phyloP scores from a whole-genome alignment of 2,797 vertebrate species.

The Neosilurus hyrtlii region DNA sequence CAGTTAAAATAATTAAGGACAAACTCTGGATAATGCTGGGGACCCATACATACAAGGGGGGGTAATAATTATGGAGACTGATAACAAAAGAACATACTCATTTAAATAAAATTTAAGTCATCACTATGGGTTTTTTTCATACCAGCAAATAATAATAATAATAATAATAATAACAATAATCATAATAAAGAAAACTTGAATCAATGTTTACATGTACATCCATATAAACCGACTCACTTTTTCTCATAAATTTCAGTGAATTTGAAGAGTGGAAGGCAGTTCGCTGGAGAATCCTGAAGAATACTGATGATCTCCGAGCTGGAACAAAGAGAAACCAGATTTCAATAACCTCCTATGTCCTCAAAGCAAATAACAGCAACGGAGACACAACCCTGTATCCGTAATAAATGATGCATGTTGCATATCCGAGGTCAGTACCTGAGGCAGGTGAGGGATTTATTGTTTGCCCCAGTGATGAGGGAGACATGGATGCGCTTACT shows the following conservation, averaged over 20 bases:
- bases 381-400: neutral
- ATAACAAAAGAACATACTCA: no score
- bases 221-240: conserved; percentile 74
- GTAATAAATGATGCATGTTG: neutral
- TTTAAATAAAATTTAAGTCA: no score
- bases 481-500: conserved; percentile 93
- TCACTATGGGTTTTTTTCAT: no score
- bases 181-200: no score
- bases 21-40: neutral
- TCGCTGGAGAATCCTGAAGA: conserved; percentile 93
- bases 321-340: conserved; percentile 10
- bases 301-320: conserved; percentile 87
- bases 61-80: neutral
- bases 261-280: conserved; percentile 92
- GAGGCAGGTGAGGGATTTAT: conserved; percentile 83
- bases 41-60: neutral
- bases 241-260: conserved; percentile 96
- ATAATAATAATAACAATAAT: neutral
- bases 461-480: conserved; percentile 82
- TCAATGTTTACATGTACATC: no score
- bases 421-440: conserved; percentile 72
- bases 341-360: neutral
- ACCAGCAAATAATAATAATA: no score
- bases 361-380: neutral
- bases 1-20: neutral